Evolutionary conservation across 2,888 invertebrate species (phyloP), one percentile per base, ranked within the genome.

Genomic region (Amphipyra berbera): DNA sequence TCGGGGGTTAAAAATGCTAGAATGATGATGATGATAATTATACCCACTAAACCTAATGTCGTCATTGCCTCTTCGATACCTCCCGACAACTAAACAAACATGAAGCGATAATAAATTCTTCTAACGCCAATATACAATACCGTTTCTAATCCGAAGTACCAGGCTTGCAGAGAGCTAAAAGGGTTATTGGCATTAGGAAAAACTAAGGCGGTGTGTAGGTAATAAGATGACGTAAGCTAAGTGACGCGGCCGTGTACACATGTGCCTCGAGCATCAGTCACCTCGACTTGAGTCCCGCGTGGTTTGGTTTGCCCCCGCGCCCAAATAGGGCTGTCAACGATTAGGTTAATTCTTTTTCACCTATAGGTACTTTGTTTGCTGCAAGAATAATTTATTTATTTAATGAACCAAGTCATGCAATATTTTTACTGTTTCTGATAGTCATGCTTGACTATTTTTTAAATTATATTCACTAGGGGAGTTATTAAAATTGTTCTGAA

Each of bases 221-320:
- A 78, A 71, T 66, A 74, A 68, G 67, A 72, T 71, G 76, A 71
- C 68, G 79, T 66, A 61, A 72, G 70, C 74, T 76, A 76, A 78
- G 79, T 76, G 79, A 74, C 67, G 76, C 67, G 68, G 62, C 60
- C 72, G 60, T 61, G 67, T 68, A 67, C 81, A 82, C 76, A 79
- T 81, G 82, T 82, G 83, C 69, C 77, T 67, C 66, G 70, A 76
- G 78, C 81, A 82, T 84, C 83, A 83, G 79, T 83, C 83, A 83
- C 78, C 68, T 74, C 67, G 64, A 56, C 67, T 75, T 55, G 62
- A 69, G 68, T 68, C 71, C 61, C 69, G 72, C 62, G 61, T 60
- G 64, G 67, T 64, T 68, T 60, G 64, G 67, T 64, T 68, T 59
- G 78, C 78, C 73, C 73, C 58, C 55, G 61, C 52, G n/a, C 35